phyloP scores from a whole-genome alignment of 1,140 invertebrate genomes.

The Ceratosolen fusciceps region DNA sequence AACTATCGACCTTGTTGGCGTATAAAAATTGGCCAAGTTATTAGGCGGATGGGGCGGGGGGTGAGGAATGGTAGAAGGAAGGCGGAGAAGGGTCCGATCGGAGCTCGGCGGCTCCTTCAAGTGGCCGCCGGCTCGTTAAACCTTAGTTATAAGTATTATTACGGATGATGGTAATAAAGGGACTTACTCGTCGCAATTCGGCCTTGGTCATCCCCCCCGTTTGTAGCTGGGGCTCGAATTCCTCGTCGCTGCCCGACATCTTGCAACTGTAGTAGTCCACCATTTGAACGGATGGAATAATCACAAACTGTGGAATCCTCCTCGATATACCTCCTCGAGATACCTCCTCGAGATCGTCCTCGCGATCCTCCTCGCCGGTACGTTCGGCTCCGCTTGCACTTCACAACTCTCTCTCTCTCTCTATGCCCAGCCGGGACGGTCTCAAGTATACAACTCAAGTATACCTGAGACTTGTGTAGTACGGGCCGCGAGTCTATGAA shows the following conservation, averaged over 20 bases:
- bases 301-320: constrained; percentile 29
- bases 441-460: no score
- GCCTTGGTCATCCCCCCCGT: constrained; percentile 68
- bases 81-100: neutral
- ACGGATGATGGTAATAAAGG: neutral
- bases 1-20: no score
- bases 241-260: constrained; percentile 70
- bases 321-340: no score
- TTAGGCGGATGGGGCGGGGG: no score
- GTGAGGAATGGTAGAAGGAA: neutral
- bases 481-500: no score
- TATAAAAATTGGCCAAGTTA: no score
- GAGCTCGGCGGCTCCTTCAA: no score
- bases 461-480: no score
- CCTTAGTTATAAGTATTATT: neutral
- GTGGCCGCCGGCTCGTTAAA: neutral
- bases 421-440: no score
- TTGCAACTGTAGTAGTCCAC: constrained; percentile 68
- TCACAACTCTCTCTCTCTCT: no score
- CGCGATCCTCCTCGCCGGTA: no score
- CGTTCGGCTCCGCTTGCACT: neutral
- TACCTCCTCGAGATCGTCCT: no score
- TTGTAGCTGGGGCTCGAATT: constrained; percentile 65
- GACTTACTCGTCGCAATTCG: constrained; percentile 66
- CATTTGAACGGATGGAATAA: constrained; percentile 54